Evolutionary conservation across 2,113 vertebrate genomes (phyloP).

Genomic region (Sorex araneus): DNA sequence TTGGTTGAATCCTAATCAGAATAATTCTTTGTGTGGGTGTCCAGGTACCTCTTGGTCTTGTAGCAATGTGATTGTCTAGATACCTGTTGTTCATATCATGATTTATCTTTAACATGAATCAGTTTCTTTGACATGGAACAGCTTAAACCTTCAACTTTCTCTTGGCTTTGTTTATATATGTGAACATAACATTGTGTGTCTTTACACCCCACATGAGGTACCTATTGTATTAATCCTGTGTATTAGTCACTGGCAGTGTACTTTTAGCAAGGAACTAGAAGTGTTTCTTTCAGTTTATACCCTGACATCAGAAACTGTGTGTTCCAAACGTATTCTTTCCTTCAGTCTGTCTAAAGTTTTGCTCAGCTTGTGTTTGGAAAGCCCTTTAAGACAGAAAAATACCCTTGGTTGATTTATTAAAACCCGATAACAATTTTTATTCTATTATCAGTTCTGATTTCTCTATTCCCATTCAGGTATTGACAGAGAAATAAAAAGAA

Average conservation of each 20-base stretch:
- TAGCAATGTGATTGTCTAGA: conserved; percentile 21
- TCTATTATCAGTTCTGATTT: not conserved
- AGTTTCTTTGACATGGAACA: conserved; percentile 46
- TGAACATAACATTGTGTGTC: conserved; percentile 17
- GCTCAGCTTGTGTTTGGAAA: conserved; percentile 50
- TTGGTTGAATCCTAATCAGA: not conserved
- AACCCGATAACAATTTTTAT: not conserved
- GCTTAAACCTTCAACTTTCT: conserved; percentile 46
- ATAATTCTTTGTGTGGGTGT: not conserved
- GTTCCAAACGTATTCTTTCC: not conserved
- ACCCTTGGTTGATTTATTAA: conserved; percentile 19
- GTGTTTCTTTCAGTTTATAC: not conserved
- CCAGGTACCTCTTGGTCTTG: not conserved
- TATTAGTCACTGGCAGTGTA: conserved; percentile 10
- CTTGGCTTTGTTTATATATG: conserved; percentile 66
- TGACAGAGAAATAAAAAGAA: conserved; percentile 23
- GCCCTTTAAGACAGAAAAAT: conserved; percentile 13
- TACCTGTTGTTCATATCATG: conserved; percentile 7
- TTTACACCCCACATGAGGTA: conserved; percentile 40
- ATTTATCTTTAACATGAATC: conserved; percentile 60
- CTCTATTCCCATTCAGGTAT: not conserved
- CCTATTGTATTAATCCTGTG: conserved; percentile 48
- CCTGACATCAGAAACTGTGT: not conserved
- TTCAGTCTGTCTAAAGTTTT: conserved; percentile 14
- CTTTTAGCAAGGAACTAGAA: not conserved